Evolutionary conservation across 2,113 vertebrate genomes (phyloP).

Genomic region (Serilophus lunatus): DNA sequence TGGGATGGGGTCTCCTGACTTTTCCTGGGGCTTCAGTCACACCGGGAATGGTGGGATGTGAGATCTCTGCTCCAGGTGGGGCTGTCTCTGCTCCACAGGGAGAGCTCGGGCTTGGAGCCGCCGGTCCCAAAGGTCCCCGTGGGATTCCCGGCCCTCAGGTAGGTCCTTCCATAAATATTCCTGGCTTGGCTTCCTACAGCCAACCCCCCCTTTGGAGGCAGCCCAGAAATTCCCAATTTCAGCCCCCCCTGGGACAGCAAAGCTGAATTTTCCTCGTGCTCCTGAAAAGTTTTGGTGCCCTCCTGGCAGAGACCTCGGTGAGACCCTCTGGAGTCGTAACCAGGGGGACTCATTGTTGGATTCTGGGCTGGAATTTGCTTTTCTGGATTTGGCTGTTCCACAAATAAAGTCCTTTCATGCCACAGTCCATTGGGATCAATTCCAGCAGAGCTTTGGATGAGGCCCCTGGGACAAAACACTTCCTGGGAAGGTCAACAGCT

Average conservation of each 20-base stretch:
- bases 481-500: neutral
- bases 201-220: neutral
- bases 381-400: neutral
- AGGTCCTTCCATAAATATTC: neutral
- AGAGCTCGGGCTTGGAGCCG: conserved; percentile 70
- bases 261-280: neutral
- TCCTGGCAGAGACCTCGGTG: neutral
- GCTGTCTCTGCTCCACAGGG: conserved; percentile 73
- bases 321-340: neutral
- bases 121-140: conserved; percentile 75
- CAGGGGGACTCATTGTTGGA: too few relatives aligned
- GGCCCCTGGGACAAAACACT: neutral
- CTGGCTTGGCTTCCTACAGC: neutral
- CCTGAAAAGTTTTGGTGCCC: neutral
- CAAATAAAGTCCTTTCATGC: conserved; percentile 2
- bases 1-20: neutral
- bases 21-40: too few relatives aligned
- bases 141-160: conserved; percentile 81
- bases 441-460: neutral
- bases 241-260: neutral
- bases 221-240: neutral
- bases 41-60: neutral
- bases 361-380: neutral
- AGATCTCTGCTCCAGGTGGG: accelerated
- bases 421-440: neutral